Conservation (phyloP, 2,888 invertebrate species). For the Tupiocoris notatus region DNA sequence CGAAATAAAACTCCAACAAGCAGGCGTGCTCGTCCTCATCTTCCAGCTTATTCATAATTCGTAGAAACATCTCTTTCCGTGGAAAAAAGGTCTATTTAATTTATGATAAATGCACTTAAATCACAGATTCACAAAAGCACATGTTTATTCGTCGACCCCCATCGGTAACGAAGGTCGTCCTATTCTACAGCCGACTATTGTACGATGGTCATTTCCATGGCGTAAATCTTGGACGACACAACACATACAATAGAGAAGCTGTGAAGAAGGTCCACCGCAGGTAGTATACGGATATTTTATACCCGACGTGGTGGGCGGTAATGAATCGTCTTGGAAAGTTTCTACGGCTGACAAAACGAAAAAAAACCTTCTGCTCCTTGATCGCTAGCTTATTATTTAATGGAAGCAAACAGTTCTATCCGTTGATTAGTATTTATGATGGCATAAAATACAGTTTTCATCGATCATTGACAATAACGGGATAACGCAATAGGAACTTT, state of each 20-base stretch:
- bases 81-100: slow-evolving; percentile 24
- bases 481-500: too few species aligned
- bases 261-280: neutral
- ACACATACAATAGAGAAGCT: slow-evolving; percentile 17
- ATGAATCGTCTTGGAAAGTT: neutral
- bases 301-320: neutral
- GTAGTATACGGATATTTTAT: neutral
- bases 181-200: slow-evolving; percentile 10
- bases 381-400: neutral
- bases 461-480: too few species aligned
- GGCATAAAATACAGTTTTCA: too few species aligned
- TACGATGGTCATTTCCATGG: slow-evolving; percentile 12
- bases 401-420: neutral
- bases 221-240: slow-evolving; percentile 17
- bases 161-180: neutral
- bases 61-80: too few species aligned
- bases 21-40: too few species aligned
- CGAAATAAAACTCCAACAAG: too few species aligned
- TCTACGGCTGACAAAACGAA: neutral
- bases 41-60: neutral
- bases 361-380: neutral
- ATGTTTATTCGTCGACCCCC: slow-evolving; percentile 23
- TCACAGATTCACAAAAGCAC: slow-evolving; percentile 2
- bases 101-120: slow-evolving; percentile 31
- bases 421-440: too few species aligned